Evolutionary conservation across 2,888 invertebrate species (phyloP).

Genomic region (Idaea aversata): DNA sequence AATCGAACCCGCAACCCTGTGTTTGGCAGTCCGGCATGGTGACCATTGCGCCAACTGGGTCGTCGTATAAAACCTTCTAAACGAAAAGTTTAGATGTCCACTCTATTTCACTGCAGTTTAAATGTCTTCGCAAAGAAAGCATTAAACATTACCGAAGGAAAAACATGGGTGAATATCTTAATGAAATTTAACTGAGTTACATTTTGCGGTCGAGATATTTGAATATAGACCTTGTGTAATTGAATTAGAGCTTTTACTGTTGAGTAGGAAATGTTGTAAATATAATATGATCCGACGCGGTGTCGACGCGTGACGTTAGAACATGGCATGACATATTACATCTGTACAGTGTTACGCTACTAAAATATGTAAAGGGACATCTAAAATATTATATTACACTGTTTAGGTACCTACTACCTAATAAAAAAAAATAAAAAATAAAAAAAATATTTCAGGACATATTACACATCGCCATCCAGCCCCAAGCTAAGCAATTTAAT

Average conservation of each 20-base stretch:
- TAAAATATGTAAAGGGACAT: background rate
- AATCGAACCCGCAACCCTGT: too few species aligned
- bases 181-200: constrained; percentile 30
- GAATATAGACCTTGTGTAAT: constrained; percentile 31
- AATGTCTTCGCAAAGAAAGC: constrained; percentile 18
- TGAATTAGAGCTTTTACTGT: constrained; percentile 24
- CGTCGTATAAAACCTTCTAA: background rate
- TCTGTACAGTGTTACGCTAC: constrained; percentile 32
- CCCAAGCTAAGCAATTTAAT: too few species aligned
- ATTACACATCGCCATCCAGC: too few species aligned
- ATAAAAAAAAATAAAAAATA: too few species aligned
- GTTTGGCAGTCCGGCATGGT: too few species aligned
- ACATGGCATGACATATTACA: constrained; percentile 50
- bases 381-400: background rate
- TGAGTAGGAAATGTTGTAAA: constrained; percentile 21
- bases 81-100: background rate
- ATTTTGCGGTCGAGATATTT: constrained; percentile 12
- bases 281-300: constrained; percentile 44
- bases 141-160: constrained; percentile 25
- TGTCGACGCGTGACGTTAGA: constrained; percentile 38
- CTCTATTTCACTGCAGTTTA: background rate
- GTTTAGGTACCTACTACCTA: background rate
- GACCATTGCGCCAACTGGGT: too few species aligned
- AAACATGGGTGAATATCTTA: constrained; percentile 33
- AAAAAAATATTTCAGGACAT: too few species aligned